phyloP scores from a whole-genome alignment of 1,140 invertebrate genomes.

The Helicoverpa zea region DNA sequence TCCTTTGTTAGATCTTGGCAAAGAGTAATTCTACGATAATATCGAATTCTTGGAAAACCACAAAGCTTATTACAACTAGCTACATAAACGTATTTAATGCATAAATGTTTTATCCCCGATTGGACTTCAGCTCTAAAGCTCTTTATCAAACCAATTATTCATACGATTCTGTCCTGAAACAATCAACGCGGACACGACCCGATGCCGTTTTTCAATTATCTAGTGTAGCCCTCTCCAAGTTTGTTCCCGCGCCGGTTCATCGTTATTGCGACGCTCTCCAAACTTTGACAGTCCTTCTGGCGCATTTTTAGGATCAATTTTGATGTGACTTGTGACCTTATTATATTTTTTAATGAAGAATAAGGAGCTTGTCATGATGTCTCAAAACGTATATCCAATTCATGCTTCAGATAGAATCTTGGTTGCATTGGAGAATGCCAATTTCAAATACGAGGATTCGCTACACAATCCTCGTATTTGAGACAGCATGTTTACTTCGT shows the following conservation, averaged over 20 bases:
- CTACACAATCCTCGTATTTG: background rate
- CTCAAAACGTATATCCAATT: background rate
- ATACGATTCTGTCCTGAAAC: conserved; percentile 16
- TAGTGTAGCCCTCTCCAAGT: conserved; percentile 18
- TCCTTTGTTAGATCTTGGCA: too few species aligned
- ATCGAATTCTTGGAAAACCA: too few species aligned
- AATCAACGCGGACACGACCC: conserved; percentile 3
- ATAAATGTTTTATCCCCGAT: too few species aligned
- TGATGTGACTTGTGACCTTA: conserved; percentile 13
- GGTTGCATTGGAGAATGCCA: too few species aligned
- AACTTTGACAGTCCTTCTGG: conserved; percentile 36
- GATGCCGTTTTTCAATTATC: conserved; percentile 34
- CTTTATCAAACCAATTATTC: background rate
- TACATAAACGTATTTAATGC: too few species aligned
- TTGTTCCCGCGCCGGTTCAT: conserved; percentile 13
- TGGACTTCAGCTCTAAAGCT: background rate
- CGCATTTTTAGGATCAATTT: conserved; percentile 16
- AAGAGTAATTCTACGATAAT: too few species aligned
- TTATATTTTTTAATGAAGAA: background rate
- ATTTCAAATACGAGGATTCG: too few species aligned
- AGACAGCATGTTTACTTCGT: background rate
- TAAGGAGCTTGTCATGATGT: background rate
- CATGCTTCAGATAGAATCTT: background rate
- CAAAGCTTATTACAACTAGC: too few species aligned
- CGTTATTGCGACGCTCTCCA: conserved; percentile 30